phyloP scores from a whole-genome alignment of 2,888 invertebrate species.

The Cyclophora albipunctata region DNA sequence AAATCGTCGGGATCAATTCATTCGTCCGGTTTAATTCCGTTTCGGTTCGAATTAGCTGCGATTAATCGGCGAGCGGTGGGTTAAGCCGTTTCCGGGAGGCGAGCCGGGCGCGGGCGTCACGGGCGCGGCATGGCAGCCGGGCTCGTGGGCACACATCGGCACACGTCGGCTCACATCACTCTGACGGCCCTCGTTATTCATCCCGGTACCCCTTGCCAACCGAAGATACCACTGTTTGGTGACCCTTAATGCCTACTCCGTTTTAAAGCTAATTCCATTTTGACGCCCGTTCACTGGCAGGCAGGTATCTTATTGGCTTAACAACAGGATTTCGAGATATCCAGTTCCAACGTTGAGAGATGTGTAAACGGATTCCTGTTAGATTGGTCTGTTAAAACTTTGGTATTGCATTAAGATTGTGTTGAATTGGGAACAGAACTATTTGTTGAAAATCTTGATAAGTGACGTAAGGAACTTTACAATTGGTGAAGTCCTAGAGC shows the following conservation, averaged over 20 bases:
- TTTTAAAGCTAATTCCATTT: constrained; percentile 20
- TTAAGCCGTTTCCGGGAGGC: constrained; percentile 47
- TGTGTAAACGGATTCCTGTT: too few species aligned
- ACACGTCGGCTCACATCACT: constrained; percentile 63
- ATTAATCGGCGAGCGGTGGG: constrained; percentile 67
- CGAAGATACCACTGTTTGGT: constrained; percentile 56
- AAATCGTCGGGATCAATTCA: constrained; percentile 72
- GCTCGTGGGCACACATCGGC: background rate
- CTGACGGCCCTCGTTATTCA: constrained; percentile 72
- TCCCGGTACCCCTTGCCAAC: constrained; percentile 49
- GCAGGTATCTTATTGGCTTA: too few species aligned
- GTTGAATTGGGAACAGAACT: too few species aligned
- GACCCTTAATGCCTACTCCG: constrained; percentile 34
- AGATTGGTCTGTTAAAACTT: too few species aligned
- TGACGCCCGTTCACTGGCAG: too few species aligned
- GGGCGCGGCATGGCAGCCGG: constrained; percentile 34
- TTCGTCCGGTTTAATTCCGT: constrained; percentile 72
- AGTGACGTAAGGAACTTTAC: too few species aligned
- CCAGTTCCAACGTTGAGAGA: too few species aligned
- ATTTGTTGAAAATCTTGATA: too few species aligned
- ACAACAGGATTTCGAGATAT: too few species aligned
- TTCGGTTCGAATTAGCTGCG: constrained; percentile 71
- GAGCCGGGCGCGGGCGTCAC: constrained; percentile 4
- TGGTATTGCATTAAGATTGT: too few species aligned
- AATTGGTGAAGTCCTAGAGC: too few species aligned